These are phyloP conservation scores for Tyria jacobaeae DNA, from an alignment of 2,888 invertebrate genomes.

Conservation along the genomic window DNA sequence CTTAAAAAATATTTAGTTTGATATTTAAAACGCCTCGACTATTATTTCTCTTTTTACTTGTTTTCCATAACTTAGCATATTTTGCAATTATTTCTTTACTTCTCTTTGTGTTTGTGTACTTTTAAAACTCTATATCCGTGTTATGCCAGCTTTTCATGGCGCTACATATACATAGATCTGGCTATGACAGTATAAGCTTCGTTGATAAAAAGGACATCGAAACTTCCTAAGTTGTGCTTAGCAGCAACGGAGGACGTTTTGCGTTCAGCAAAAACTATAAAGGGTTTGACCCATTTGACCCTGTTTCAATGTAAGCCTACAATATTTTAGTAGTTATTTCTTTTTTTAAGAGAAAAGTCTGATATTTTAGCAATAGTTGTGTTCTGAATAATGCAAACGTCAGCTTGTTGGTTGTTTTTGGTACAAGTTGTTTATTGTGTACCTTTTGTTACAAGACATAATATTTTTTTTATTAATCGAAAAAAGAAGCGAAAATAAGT, in stretches of 20 bases:
- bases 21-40: too few species aligned
- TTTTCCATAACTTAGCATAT: not conserved
- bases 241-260: conserved; percentile 40
- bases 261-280: conserved; percentile 50
- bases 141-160: not conserved
- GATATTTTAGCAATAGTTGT: conserved; percentile 31
- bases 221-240: conserved; percentile 35
- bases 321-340: conserved; percentile 37
- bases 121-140: too few species aligned
- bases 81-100: not conserved
- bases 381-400: conserved; percentile 21
- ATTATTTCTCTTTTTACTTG: too few species aligned
- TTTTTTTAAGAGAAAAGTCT: conserved; percentile 26
- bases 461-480: too few species aligned
- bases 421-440: too few species aligned
- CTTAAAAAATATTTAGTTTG: too few species aligned
- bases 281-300: conserved; percentile 38
- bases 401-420: conserved; percentile 27
- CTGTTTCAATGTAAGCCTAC: conserved; percentile 40
- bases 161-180: conserved; percentile 41
- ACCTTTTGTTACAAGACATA: too few species aligned
- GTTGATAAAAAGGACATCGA: conserved; percentile 50
- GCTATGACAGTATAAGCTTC: conserved; percentile 51
- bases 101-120: too few species aligned
- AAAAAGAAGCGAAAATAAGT: too few species aligned